Conservation (phyloP, 2,888 invertebrate species). For the Lymantria monacha region DNA sequence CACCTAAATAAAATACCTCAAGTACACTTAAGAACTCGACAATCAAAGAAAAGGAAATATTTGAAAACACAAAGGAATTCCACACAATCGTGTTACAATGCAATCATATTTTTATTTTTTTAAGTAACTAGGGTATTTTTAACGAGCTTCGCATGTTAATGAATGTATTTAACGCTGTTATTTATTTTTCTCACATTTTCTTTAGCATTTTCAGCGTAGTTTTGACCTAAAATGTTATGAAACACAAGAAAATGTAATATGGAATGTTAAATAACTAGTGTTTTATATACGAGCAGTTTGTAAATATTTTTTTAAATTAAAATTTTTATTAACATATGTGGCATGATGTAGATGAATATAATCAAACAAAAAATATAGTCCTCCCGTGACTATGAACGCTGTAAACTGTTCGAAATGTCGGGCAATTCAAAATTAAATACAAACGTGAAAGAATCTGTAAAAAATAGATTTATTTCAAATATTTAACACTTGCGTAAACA, state of each 20-base stretch:
- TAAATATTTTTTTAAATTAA: neutral
- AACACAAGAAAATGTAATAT: constrained; percentile 10
- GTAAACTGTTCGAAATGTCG: no score
- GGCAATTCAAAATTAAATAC: no score
- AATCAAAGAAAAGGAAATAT: constrained; percentile 12
- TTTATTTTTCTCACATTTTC: constrained; percentile 34
- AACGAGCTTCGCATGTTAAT: constrained; percentile 38
- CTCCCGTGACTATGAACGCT: no score
- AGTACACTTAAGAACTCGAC: constrained; percentile 9
- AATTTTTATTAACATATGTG: neutral
- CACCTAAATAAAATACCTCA: constrained; percentile 3
- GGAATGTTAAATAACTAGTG: constrained; percentile 6
- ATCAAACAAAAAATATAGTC: no score
- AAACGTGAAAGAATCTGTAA: no score
- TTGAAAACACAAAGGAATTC: constrained; percentile 18
- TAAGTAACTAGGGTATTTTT: constrained; percentile 18
- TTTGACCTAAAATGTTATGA: constrained; percentile 24
- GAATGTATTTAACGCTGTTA: constrained; percentile 33
- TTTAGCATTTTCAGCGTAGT: constrained; percentile 16
- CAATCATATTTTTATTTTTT: constrained; percentile 27
- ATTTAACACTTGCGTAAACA: no score
- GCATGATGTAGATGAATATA: no score
- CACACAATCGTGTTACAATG: constrained; percentile 23
- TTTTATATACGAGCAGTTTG: constrained; percentile 12
- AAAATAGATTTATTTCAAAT: no score